Percentiles rank a stretch among this genome's conserved stretches.
phyloP scores from a whole-genome alignment of 92 coral and sea anemone species.

The Muricea muricata region DNA sequence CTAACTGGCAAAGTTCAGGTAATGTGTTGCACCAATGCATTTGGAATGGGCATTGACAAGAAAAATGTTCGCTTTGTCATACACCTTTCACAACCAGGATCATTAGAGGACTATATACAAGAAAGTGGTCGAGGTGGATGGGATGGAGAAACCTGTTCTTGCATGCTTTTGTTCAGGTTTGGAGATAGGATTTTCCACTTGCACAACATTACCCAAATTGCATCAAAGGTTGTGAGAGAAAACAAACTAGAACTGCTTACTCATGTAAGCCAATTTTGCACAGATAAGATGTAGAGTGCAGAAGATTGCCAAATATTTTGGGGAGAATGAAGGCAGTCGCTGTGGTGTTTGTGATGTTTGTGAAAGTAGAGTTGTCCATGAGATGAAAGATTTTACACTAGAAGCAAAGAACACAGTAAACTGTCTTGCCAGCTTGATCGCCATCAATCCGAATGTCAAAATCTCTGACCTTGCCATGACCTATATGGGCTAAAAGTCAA shows the following conservation, averaged over 20 bases:
- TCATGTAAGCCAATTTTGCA: slow-evolving; percentile 32
- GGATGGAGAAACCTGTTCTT: slow-evolving; percentile 48
- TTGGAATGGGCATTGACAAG: slow-evolving; percentile 57
- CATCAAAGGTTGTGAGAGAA: not conserved
- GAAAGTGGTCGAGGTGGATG: slow-evolving; percentile 54
- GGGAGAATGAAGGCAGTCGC: slow-evolving; percentile 21
- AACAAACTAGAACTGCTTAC: slow-evolving; percentile 6
- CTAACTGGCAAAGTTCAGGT: slow-evolving; percentile 40
- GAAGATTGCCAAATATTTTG: slow-evolving; percentile 40
- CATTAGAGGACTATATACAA: slow-evolving; percentile 47
- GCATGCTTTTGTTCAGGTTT: slow-evolving; percentile 43
- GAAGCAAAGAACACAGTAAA: slow-evolving; percentile 33
- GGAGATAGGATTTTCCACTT: slow-evolving; percentile 40
- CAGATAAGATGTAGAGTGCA: slow-evolving; percentile 26
- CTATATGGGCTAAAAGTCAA: slow-evolving; percentile 56
- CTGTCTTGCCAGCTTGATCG: slow-evolving; percentile 27
- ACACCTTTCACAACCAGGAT: slow-evolving; percentile 36
- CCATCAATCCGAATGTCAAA: slow-evolving; percentile 30
- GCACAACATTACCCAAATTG: slow-evolving; percentile 18
- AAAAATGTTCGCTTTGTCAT: slow-evolving; percentile 40
- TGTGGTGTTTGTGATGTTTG: slow-evolving; percentile 46
- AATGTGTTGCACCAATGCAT: slow-evolving; percentile 50
- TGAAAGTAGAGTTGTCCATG: not conserved
- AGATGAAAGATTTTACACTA: slow-evolving; percentile 1
- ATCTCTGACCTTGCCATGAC: slow-evolving; percentile 44